Evolutionary conservation across 2,113 vertebrate genomes (phyloP).

Genomic region (Callipepla squamata): DNA sequence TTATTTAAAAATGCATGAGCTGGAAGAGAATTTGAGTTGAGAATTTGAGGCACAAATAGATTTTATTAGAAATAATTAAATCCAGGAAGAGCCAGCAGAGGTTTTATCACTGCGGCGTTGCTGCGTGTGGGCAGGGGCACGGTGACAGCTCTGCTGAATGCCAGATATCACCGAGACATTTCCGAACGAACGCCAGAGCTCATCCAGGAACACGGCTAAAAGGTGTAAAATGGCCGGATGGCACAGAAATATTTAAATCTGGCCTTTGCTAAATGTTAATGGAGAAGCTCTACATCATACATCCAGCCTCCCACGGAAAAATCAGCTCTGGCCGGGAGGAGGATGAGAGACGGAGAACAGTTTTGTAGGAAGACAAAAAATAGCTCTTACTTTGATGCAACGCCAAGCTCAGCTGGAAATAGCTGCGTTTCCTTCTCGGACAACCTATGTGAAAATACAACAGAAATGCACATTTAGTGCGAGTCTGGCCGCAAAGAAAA

Average conservation of each 20-base stretch:
- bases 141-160: not conserved
- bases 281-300: not conserved
- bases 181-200: not conserved
- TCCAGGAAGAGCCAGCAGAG: not conserved
- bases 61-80: slow-evolving; percentile 34
- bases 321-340: not conserved
- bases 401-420: not conserved
- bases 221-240: not conserved
- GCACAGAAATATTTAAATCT: not conserved
- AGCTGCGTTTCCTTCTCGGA: not conserved
- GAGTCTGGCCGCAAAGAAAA: not conserved
- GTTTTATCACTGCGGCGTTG: not conserved
- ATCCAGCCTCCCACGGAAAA: not conserved
- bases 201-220: not conserved
- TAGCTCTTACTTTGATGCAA: not conserved
- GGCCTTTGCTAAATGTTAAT: slow-evolving; percentile 20
- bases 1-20: slow-evolving; percentile 14
- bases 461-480: not conserved
- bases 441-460: not conserved
- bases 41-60: slow-evolving; percentile 14
- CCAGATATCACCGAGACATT: not conserved
- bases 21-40: not conserved
- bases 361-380: not conserved
- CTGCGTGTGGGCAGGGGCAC: not conserved
- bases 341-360: not conserved